phyloP scores from a whole-genome alignment of 2,113 vertebrate genomes.

The Dunckerocampus dactyliophorus region DNA sequence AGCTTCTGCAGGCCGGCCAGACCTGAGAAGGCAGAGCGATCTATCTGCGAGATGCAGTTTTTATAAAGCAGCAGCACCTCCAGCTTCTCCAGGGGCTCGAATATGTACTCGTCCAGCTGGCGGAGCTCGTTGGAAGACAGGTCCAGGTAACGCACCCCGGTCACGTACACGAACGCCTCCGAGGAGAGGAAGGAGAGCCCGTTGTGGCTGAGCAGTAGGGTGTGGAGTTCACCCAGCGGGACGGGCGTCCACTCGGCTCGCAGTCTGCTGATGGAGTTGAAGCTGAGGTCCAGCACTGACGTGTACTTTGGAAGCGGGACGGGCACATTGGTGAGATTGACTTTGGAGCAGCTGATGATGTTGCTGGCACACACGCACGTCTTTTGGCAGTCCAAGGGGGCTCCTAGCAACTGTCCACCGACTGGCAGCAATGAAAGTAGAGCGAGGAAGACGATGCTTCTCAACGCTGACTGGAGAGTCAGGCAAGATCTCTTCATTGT shows the following conservation, averaged over 20 bases:
- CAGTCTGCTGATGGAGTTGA: slow-evolving; percentile 81
- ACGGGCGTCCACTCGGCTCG: slow-evolving; percentile 80
- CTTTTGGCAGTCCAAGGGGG: slow-evolving; percentile 72
- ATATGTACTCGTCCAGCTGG: slow-evolving; percentile 82
- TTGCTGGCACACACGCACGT: slow-evolving; percentile 91
- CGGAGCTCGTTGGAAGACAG: slow-evolving; percentile 86
- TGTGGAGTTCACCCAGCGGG: slow-evolving; percentile 77
- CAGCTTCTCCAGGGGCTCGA: slow-evolving; percentile 80
- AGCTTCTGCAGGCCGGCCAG: slow-evolving; percentile 82
- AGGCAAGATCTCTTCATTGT: slow-evolving; percentile 33
- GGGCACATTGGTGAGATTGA: slow-evolving; percentile 74
- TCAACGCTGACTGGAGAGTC: slow-evolving; percentile 8
- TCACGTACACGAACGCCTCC: slow-evolving; percentile 83
- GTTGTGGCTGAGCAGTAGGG: slow-evolving; percentile 86
- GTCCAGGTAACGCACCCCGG: slow-evolving; percentile 82
- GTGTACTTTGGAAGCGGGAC: slow-evolving; percentile 76
- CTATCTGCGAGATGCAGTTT: slow-evolving; percentile 84
- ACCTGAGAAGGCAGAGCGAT: slow-evolving; percentile 83
- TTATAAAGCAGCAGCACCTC: slow-evolving; percentile 91
- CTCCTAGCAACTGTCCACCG: slow-evolving; percentile 28
- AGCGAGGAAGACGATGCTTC: slow-evolving; percentile 32
- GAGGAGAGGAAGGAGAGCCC: slow-evolving; percentile 85
- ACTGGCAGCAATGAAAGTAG: slow-evolving; percentile 30
- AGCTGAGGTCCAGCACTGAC: slow-evolving; percentile 85
- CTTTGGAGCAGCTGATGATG: slow-evolving; percentile 89